Conservation (phyloP, 2,888 invertebrate genomes). For the Pyrrhosoma nymphula region DNA sequence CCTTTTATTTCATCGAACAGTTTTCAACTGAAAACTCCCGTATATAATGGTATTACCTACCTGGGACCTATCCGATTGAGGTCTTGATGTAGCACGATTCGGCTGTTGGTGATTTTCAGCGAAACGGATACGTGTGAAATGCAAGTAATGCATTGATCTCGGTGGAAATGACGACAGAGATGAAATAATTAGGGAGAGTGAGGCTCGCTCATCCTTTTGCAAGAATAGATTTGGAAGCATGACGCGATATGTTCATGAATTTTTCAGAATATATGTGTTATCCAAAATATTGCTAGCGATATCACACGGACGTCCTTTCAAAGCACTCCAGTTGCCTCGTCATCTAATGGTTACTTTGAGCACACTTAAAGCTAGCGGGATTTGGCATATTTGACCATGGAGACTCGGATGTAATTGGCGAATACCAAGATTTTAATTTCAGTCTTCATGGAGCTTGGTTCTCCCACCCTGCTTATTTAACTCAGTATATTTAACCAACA, state of each 20-base stretch:
- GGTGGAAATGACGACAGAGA: background rate
- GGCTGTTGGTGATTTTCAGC: slow-evolving; percentile 63
- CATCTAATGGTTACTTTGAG: too few species aligned
- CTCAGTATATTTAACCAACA: too few species aligned
- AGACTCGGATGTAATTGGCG: too few species aligned
- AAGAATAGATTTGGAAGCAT: background rate
- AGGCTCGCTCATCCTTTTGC: background rate
- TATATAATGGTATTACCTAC: slow-evolving; percentile 64
- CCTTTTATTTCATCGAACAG: slow-evolving; percentile 67
- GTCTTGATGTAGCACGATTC: slow-evolving; percentile 64
- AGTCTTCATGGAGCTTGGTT: too few species aligned
- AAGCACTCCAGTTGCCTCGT: too few species aligned
- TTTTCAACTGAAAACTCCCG: slow-evolving; percentile 67
- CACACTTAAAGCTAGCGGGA: too few species aligned
- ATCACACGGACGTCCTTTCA: background rate
- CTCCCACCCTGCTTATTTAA: too few species aligned
- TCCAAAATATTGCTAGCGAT: background rate
- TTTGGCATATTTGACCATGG: too few species aligned
- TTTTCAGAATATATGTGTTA: background rate
- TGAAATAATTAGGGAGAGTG: background rate
- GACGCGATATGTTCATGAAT: background rate
- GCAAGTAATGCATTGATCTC: slow-evolving; percentile 43
- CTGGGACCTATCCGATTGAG: slow-evolving; percentile 64
- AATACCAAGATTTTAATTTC: too few species aligned
- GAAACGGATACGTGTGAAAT: slow-evolving; percentile 42